Base-by-base conservation (phyloP, 2,113 vertebrate species). In the Mustela nigripes region DNA sequence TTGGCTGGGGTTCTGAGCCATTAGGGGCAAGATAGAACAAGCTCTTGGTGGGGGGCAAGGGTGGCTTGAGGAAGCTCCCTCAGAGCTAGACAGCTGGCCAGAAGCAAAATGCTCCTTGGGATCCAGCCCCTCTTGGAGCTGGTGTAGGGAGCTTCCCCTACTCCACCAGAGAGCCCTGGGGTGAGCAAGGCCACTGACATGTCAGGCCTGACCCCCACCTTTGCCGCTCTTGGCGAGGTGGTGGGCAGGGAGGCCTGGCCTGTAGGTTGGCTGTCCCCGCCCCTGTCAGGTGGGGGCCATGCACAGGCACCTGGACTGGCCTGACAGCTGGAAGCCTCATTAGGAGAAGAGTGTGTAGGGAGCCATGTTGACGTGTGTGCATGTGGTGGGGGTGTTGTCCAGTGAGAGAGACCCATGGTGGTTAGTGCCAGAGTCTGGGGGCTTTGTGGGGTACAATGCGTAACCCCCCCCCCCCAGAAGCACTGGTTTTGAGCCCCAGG, bases 381-480 rank as follows among this genome's bases (percentile, higher is more conserved):
- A 6, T 73, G 39, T 19, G 81, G n/a, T 9, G n/a, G n/a, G 33
- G 12, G 45, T 6, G 39, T 69, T 65, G 31, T 33, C 14, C 60
- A 16, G 69, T 48, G 22, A 92, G 42, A 53, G 9, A 87, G 80
- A 53, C 36, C 24, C 31, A 5, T 15, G 60, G 71, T 1, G 3
- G 6, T 28, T 26, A 33, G 31, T 69, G 22, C 45, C 11, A 11
- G 48, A 42, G 18, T 3, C 39, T 15, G 28, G 69, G 79, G 63
- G 53, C 60, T n/a, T 79, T 21, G 4, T 0, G 1, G 65, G 48
- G 58, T 7, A 56, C 33, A 12, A 1, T 0, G 45, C 16, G 7
- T 7, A 31, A 24, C 81, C 11, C 2, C 45, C 39, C 62, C 1
- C 3, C 50, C 50, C 50, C 18, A 28, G 56, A 80, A 53, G 15